Base-by-base conservation (phyloP, 1,140 invertebrate genomes). In the Saxidomus purpurata region DNA sequence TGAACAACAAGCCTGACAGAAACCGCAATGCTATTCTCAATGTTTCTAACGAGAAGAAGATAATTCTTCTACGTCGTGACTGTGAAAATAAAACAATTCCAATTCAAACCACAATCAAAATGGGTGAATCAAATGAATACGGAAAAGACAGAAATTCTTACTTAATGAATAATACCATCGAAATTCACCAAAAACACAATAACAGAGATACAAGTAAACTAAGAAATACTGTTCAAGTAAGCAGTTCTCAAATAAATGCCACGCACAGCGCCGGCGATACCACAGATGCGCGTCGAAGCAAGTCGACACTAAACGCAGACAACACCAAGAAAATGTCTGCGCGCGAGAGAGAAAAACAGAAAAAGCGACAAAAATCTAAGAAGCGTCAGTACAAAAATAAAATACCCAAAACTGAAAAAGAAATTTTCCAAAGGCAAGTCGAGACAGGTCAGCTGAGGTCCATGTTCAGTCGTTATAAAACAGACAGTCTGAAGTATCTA, bases 381-480 rank as follows among this genome's bases (percentile, higher is more conserved):
- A 55, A 59, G 19, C 2, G 69, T 17, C 28, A 40, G 17, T n/a
- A 59, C 22, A 76, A 76, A 74, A 6, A 25, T 0, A 87, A 40
- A 25, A 67, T 47, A 28, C 52, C 40, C 0, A 86, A 63, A 55
- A 49, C 85, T 0, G 59, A 88, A 6, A 49, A 80, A 43, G 76
- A 69, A 71, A 63, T 88, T 43, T 81, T 67, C 36, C 86, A 88
- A 31, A 3, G 25, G 22, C 59, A 67, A 11, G 52, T 88, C 0
- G 77, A 81, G 40, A 69, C 76, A 0, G 86, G 86, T 25, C 86
- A 88, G 52, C 28, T 88, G 38, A 47, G 59, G 38, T 88, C 86
- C n/a, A 88, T 79, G 76, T 47, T 81, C 47, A 88, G 86, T 40
- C 59, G 63, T 0, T 88, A 88, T 38, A 88, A 88, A 77, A 88